phyloP scores from a whole-genome alignment of 2,888 invertebrate genomes.

The Cheiracanthium punctorium region DNA sequence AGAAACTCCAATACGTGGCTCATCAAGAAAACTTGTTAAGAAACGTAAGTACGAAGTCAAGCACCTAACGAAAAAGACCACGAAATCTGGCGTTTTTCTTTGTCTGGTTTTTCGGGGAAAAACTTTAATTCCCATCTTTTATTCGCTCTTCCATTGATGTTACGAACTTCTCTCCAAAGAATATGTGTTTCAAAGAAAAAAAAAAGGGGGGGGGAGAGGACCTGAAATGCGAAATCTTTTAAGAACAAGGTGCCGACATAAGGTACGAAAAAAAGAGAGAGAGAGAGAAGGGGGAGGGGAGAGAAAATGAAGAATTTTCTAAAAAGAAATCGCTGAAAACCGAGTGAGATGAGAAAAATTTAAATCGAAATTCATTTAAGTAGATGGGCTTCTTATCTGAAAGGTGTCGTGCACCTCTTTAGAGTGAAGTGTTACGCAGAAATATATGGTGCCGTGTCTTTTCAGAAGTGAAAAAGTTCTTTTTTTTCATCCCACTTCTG shows the following conservation, averaged over 20 bases:
- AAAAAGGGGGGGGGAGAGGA: too few relatives aligned
- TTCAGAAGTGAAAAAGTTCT: background rate
- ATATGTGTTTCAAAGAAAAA: background rate
- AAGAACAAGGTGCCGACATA: slow-evolving; percentile 15
- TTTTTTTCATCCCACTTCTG: slow-evolving; percentile 11
- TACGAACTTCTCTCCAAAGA: background rate
- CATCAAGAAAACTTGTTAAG: slow-evolving; percentile 56
- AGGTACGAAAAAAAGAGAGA: background rate
- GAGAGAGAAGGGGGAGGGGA: background rate
- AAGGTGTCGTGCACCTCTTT: slow-evolving; percentile 53
- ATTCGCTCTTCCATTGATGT: slow-evolving; percentile 10
- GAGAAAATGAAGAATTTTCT: slow-evolving; percentile 17
- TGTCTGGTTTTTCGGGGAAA: slow-evolving; percentile 18
- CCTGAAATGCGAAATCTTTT: background rate
- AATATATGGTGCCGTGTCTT: background rate
- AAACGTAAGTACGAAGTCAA: slow-evolving; percentile 47
- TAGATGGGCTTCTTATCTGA: slow-evolving; percentile 48
- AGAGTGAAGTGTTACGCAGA: slow-evolving; percentile 34
- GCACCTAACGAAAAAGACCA: slow-evolving; percentile 61
- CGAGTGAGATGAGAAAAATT: slow-evolving; percentile 35
- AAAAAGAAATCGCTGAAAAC: slow-evolving; percentile 18
- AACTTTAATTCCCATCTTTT: slow-evolving; percentile 20
- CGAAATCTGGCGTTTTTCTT: slow-evolving; percentile 43
- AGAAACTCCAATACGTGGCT: background rate
- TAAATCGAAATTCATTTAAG: slow-evolving; percentile 56